A percentile compares a stretch with the other conserved stretches of the same genome.
These are phyloP conservation scores for Andrena flavipes DNA, from an alignment of 2,888 invertebrate species.

Conservation along the genomic window DNA sequence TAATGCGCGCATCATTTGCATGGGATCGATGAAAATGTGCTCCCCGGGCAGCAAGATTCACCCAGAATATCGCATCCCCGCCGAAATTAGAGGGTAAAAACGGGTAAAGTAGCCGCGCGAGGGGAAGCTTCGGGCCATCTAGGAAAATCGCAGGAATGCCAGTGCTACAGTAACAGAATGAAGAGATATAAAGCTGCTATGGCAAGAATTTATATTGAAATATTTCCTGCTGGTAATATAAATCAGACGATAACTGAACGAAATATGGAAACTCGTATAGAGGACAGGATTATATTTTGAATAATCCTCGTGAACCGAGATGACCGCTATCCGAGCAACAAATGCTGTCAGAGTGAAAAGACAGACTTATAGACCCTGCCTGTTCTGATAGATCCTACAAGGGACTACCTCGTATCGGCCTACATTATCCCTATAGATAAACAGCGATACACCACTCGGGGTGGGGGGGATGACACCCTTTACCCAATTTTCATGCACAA, in stretches of 20 bases:
- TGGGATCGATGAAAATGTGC: neutral
- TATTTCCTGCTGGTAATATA: neutral
- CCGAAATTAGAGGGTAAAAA: neutral
- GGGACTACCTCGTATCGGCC: neutral
- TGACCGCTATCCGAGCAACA: too few relatives aligned
- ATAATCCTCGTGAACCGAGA: too few relatives aligned
- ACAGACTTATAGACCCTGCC: too few relatives aligned
- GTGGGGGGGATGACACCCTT: neutral
- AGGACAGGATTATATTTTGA: too few relatives aligned
- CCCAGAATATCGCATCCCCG: too few relatives aligned
- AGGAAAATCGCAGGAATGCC: neutral
- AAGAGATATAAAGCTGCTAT: neutral
- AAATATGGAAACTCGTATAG: too few relatives aligned
- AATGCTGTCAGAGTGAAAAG: too few relatives aligned
- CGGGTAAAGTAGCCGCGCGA: neutral
- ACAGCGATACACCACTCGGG: neutral
- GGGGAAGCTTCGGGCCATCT: neutral
- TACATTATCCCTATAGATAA: slow-evolving; percentile 4
- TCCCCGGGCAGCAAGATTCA: too few relatives aligned
- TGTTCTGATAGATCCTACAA: neutral
- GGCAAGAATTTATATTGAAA: neutral
- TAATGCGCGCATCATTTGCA: neutral
- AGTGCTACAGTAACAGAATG: too few relatives aligned
- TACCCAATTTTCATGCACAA: neutral
- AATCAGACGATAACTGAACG: neutral